Conservation (phyloP, 2,113 vertebrate genomes). For the Tychaedon coryphoeus region DNA sequence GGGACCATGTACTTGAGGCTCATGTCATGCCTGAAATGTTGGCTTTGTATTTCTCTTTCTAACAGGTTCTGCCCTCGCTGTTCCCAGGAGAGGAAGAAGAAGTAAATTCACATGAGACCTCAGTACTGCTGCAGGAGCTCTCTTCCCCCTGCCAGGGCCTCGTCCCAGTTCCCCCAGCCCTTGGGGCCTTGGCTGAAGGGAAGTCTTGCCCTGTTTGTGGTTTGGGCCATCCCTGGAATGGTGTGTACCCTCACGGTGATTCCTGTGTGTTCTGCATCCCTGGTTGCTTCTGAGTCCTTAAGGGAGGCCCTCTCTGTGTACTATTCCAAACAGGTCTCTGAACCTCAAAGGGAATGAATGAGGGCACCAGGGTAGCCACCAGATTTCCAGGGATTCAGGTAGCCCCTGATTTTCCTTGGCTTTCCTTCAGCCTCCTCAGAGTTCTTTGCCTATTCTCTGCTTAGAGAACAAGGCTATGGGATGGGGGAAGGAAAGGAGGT, state of each 20-base stretch:
- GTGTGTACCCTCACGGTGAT: slow-evolving; percentile 52
- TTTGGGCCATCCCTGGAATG: slow-evolving; percentile 61
- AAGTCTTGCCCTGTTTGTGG: slow-evolving; percentile 52
- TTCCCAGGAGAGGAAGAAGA: slow-evolving; percentile 85
- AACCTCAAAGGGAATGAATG: slow-evolving; percentile 58
- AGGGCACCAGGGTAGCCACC: slow-evolving; percentile 62
- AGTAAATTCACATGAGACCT: slow-evolving; percentile 60
- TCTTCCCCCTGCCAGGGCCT: slow-evolving; percentile 54
- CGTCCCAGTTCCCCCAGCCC: slow-evolving; percentile 41
- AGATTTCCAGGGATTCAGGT: slow-evolving; percentile 60
- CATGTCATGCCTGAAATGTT: not conserved
- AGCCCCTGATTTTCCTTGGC: slow-evolving; percentile 54
- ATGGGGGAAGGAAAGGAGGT: slow-evolving; percentile 60
- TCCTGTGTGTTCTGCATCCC: slow-evolving; percentile 47
- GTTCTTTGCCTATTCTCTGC: slow-evolving; percentile 45
- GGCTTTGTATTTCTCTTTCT: not conserved
- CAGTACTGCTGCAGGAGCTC: slow-evolving; percentile 45
- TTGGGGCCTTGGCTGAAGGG: slow-evolving; percentile 46
- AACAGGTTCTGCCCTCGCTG: slow-evolving; percentile 83
- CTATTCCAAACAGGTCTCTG: slow-evolving; percentile 63
- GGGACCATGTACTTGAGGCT: not conserved
- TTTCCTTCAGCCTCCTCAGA: slow-evolving; percentile 60
- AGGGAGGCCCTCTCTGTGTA: slow-evolving; percentile 42
- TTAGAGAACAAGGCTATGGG: slow-evolving; percentile 48
- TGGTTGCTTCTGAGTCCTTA: slow-evolving; percentile 45